phyloP scores from a whole-genome alignment of 1,140 invertebrate genomes.

The Drosophila aff. region DNA sequence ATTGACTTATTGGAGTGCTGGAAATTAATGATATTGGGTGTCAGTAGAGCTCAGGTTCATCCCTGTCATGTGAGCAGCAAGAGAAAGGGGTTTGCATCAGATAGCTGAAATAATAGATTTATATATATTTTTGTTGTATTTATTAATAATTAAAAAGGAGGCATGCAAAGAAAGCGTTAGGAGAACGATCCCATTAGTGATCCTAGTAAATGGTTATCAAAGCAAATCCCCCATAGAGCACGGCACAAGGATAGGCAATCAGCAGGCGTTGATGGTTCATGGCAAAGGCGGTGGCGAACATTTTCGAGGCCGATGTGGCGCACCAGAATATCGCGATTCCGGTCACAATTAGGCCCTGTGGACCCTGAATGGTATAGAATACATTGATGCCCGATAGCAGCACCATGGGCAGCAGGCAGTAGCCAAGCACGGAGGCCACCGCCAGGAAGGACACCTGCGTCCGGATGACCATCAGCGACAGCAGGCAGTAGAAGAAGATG shows the following conservation, averaged over 20 bases:
- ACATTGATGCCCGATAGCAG: constrained; percentile 90
- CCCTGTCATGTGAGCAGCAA: no score
- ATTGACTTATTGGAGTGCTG: neutral
- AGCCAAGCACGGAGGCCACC: constrained; percentile 92
- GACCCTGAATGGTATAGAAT: constrained; percentile 89
- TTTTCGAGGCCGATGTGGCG: constrained; percentile 91
- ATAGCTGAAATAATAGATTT: no score
- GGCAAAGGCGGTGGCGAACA: constrained; percentile 91
- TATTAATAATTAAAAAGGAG: neutral
- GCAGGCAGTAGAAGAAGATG: constrained; percentile 91
- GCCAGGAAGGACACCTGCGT: constrained; percentile 89
- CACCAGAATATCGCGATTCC: constrained; percentile 91
- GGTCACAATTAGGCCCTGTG: constrained; percentile 87
- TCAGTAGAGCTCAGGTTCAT: no score
- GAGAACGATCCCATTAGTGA: neutral
- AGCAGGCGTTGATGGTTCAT: constrained; percentile 92
- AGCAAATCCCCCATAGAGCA: constrained; percentile 94
- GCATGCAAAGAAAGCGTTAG: no score
- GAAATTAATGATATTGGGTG: no score
- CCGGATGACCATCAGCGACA: constrained; percentile 91
- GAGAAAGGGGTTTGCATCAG: no score
- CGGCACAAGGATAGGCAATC: constrained; percentile 93
- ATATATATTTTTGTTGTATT: neutral
- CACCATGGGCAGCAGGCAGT: constrained; percentile 94
- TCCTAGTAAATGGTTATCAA: constrained; percentile 90